Conservation (phyloP, 37 sponge, comb jelly and placozoan genomes). For the Spongilla lacustris region DNA sequence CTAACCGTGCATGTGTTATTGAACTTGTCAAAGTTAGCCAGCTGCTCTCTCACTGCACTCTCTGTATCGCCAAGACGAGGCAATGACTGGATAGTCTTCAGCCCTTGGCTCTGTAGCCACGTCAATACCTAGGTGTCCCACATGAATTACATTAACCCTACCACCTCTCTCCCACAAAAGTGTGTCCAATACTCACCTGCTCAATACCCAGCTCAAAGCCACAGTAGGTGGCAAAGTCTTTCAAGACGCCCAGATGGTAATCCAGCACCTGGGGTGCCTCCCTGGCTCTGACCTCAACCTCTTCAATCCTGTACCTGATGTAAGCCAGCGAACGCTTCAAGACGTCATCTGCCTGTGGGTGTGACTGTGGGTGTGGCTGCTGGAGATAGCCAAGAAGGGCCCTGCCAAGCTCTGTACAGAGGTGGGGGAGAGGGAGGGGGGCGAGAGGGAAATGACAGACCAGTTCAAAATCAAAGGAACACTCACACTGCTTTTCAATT, state of each 20-base stretch:
- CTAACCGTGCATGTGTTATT: slow-evolving; percentile 22
- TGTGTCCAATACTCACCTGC: neutral
- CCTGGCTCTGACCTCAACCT: slow-evolving; percentile 1
- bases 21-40: slow-evolving; percentile 33
- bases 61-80: slow-evolving; percentile 22
- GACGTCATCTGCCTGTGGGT: slow-evolving; percentile 20
- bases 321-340: slow-evolving; percentile 10
- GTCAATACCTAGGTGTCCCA: slow-evolving; percentile 15
- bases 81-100: slow-evolving; percentile 28
- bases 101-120: slow-evolving; percentile 46
- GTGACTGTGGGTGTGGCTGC: slow-evolving; percentile 27
- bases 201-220: slow-evolving; percentile 43
- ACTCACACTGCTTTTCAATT: no score
- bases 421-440: neutral
- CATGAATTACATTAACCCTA: neutral
- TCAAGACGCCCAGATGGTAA: slow-evolving; percentile 22
- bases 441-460: neutral
- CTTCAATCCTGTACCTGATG: slow-evolving; percentile 20
- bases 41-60: slow-evolving; percentile 12
- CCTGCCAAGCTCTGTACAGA: slow-evolving; percentile 9
- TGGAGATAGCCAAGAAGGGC: slow-evolving; percentile 24
- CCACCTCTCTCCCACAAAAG: neutral
- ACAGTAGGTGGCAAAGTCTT: slow-evolving; percentile 41
- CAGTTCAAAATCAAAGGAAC: no score
- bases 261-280: slow-evolving; percentile 6